Evolutionary conservation across 2,113 vertebrate species (phyloP).

Genomic region (Periophthalmus modestus): DNA sequence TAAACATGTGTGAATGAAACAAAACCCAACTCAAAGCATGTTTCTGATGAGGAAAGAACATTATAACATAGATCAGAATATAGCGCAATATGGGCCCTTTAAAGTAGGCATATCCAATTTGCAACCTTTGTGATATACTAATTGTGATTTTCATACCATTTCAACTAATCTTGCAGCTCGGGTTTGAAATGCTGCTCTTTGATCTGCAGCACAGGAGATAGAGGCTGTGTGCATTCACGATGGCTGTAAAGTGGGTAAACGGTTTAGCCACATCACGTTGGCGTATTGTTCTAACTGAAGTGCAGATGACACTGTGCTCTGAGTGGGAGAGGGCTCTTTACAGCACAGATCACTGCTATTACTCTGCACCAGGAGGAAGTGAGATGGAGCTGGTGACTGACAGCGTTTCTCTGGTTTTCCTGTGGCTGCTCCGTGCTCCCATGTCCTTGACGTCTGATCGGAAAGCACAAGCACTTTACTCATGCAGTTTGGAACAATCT

Average conservation of each 20-base stretch:
- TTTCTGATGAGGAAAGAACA: no score
- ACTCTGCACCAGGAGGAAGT: conserved; percentile 43
- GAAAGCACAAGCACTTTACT: neutral
- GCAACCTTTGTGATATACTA: neutral
- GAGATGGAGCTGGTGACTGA: conserved; percentile 25
- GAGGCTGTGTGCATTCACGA: conserved; percentile 29
- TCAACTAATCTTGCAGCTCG: neutral
- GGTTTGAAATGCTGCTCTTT: conserved; percentile 7
- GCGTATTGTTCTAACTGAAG: conserved; percentile 6
- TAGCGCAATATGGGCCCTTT: no score
- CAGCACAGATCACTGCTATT: conserved; percentile 19
- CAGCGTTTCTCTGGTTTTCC: conserved; percentile 33
- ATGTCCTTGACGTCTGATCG: neutral
- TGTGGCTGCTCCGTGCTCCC: conserved; percentile 8
- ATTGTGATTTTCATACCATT: neutral
- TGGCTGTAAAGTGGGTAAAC: conserved; percentile 11
- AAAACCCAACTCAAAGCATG: no score
- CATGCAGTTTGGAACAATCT: conserved; percentile 1
- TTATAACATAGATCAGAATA: no score
- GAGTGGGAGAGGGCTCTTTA: conserved; percentile 3
- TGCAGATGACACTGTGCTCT: conserved; percentile 19
- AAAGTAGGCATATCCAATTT: no score
- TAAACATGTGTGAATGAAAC: no score
- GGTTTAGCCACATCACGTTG: conserved; percentile 4
- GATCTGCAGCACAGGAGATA: conserved; percentile 29